phyloP scores from a whole-genome alignment of 2,113 vertebrate genomes.

The Chionomys nivalis region DNA sequence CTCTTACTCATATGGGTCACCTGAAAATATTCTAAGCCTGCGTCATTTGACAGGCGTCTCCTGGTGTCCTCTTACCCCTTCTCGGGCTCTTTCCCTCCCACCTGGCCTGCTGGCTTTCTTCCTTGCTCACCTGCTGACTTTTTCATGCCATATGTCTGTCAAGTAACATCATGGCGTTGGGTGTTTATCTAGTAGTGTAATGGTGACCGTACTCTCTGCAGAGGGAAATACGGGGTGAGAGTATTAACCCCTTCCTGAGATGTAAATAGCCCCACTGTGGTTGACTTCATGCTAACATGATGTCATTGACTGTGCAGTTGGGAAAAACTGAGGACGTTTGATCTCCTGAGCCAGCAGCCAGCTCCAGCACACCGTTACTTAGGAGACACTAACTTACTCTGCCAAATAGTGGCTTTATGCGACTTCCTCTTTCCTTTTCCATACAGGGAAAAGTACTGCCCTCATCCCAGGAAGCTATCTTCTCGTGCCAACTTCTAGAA shows the following conservation, averaged over 20 bases:
- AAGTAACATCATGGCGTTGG: not conserved
- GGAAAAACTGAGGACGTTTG: not conserved
- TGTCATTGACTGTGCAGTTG: not conserved
- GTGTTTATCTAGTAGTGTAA: not conserved
- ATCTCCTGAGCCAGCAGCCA: not conserved
- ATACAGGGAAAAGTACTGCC: not conserved
- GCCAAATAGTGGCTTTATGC: not conserved
- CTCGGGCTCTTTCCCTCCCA: not conserved
- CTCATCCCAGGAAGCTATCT: not conserved
- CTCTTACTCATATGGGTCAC: not conserved
- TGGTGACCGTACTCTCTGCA: not conserved
- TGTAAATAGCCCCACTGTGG: not conserved
- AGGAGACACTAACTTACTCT: not conserved
- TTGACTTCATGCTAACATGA: not conserved
- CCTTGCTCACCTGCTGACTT: not conserved
- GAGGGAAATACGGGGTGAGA: not conserved
- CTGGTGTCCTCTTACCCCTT: not conserved
- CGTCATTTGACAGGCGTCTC: not conserved
- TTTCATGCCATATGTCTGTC: not conserved
- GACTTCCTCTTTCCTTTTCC: not conserved
- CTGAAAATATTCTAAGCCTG: not conserved
- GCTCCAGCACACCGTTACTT: not conserved
- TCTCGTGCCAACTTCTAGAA: not conserved
- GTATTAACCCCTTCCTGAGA: not conserved
- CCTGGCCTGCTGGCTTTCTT: not conserved